A percentile compares a stretch with the other conserved stretches of the same genome.
Evolutionary conservation across 2,797 vertebrate genomes (phyloP).

Genomic region (Manis crassicaudata): DNA sequence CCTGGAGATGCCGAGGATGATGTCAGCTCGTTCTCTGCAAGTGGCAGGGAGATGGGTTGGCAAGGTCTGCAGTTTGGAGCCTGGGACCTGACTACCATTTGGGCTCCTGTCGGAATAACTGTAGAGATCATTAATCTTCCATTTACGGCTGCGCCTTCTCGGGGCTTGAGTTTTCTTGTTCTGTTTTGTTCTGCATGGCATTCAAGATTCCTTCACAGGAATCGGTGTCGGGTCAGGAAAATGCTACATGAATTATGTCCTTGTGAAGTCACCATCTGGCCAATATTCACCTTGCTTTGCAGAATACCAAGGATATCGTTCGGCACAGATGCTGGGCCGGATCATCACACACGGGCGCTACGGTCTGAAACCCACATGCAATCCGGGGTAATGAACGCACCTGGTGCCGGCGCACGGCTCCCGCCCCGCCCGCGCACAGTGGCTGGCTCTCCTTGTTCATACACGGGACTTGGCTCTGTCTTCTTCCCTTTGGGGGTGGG

Average conservation of each 20-base stretch:
- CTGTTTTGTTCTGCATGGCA: conserved; percentile 74
- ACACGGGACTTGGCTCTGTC: background rate
- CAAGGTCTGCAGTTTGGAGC: background rate
- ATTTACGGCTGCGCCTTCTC: background rate
- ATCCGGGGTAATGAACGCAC: conserved; percentile 85
- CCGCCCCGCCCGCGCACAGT: background rate
- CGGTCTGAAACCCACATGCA: conserved; percentile 82
- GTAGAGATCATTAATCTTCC: conserved; percentile 62
- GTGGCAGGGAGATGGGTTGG: background rate
- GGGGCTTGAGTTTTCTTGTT: conserved; percentile 37
- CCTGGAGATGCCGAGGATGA: background rate
- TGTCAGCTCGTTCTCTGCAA: background rate
- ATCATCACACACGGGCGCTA: conserved; percentile 80
- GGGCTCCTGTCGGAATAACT: conserved; percentile 38
- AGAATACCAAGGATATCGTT: conserved; percentile 80
- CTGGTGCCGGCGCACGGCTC: conserved; percentile 73
- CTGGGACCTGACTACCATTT: conserved; percentile 45
- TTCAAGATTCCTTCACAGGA: conserved; percentile 87
- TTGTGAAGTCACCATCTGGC: conserved; percentile 87
- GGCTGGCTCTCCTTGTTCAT: conserved; percentile 59
- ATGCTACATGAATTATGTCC: conserved; percentile 81
- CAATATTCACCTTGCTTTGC: conserved; percentile 85
- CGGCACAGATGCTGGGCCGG: conserved; percentile 84
- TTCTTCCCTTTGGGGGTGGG: background rate
- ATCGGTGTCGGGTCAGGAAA: conserved; percentile 76